phyloP scores from a whole-genome alignment of 2,113 vertebrate genomes.

The Sinocyclocheilus grahami region DNA sequence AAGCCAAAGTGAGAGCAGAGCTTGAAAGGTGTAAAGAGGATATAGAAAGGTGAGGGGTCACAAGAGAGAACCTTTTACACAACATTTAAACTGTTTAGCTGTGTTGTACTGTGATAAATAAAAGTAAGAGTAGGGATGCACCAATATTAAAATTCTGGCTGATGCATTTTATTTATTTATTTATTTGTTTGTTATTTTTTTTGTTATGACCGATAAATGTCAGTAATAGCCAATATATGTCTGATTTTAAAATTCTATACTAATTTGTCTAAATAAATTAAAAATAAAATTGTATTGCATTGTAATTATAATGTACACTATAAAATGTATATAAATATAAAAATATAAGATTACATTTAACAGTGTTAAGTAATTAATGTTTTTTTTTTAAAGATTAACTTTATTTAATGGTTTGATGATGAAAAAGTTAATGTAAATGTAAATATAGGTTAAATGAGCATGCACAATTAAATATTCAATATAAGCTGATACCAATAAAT shows the following conservation, averaged over 20 bases:
- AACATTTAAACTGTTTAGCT: neutral
- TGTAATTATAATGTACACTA: neutral
- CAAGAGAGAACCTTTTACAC: neutral
- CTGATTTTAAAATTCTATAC: neutral
- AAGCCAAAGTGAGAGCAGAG: conserved; percentile 68
- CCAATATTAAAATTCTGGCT: neutral
- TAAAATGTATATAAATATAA: no score
- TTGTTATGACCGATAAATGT: neutral
- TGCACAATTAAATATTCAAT: neutral
- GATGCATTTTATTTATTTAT: neutral
- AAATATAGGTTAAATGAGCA: neutral
- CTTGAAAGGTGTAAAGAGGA: conserved; percentile 73
- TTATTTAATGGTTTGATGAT: no score
- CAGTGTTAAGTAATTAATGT: no score
- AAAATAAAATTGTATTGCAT: neutral
- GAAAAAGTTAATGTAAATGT: neutral
- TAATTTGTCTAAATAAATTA: neutral
- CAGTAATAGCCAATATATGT: neutral
- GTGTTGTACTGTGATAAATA: neutral
- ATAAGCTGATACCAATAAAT: neutral
- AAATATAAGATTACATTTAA: no score
- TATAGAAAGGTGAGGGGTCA: conserved; percentile 68
- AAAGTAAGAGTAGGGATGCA: neutral
- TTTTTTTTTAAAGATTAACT: no score
- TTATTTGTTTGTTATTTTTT: neutral